phyloP scores from a whole-genome alignment of 2,888 invertebrate genomes.

The Lapara coniferarum region DNA sequence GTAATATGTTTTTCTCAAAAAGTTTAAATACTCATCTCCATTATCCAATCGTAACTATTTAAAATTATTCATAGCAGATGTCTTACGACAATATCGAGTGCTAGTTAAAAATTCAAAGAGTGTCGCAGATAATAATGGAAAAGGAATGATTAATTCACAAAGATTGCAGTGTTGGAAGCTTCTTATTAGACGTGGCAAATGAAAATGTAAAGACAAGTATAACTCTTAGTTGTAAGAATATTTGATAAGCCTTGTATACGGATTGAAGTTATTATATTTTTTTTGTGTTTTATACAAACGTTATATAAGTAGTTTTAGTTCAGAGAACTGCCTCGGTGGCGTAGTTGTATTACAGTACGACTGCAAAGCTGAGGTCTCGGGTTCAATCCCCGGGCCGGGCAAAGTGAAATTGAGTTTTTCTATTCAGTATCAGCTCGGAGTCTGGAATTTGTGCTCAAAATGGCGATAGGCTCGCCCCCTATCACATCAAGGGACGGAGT shows the following conservation, averaged over 20 bases:
- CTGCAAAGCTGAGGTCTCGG: too few species aligned
- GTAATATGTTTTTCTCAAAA: neutral
- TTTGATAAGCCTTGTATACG: neutral
- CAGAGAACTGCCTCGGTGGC: too few species aligned
- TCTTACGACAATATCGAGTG: neutral
- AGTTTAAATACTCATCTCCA: neutral
- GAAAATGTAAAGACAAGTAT: neutral
- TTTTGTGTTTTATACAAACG: neutral
- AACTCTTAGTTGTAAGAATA: neutral
- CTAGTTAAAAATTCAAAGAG: constrained; percentile 23
- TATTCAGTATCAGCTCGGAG: too few species aligned
- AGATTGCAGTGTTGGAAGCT: constrained; percentile 14
- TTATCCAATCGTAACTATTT: neutral
- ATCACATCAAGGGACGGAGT: too few species aligned
- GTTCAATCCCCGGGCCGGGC: too few species aligned
- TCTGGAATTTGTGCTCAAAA: too few species aligned
- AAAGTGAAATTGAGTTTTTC: too few species aligned
- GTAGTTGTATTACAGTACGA: too few species aligned
- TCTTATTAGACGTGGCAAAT: constrained; percentile 8
- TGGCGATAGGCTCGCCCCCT: too few species aligned
- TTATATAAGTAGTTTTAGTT: neutral
- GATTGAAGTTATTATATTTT: neutral
- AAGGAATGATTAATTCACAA: constrained; percentile 12
- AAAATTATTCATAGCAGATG: constrained; percentile 6
- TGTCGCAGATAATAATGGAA: constrained; percentile 21